phyloP scores from a whole-genome alignment of 2,888 invertebrate genomes.

The Acrobasis suavella region DNA sequence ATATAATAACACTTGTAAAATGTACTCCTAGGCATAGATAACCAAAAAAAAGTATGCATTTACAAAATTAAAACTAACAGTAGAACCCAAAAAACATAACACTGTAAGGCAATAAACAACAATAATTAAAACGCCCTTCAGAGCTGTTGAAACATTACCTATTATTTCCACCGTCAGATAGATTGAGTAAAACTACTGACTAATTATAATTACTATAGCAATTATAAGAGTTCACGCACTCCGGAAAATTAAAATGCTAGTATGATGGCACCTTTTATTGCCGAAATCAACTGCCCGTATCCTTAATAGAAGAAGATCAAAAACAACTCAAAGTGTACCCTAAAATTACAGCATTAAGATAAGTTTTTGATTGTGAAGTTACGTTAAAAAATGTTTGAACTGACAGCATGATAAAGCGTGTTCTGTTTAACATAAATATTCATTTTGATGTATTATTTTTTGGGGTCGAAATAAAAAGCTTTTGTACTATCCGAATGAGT shows the following conservation, averaged over 20 bases:
- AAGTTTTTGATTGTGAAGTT: neutral
- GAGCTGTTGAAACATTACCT: conserved; percentile 23
- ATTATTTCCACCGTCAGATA: conserved; percentile 9
- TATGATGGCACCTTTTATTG: conserved; percentile 34
- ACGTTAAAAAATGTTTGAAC: neutral
- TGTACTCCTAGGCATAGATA: no score
- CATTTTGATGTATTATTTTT: conserved; percentile 36
- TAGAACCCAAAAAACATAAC: conserved; percentile 3
- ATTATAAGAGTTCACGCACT: conserved; percentile 51
- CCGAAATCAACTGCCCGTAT: conserved; percentile 21
- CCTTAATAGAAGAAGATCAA: neutral
- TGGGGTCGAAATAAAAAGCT: conserved; percentile 32
- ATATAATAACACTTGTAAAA: no score
- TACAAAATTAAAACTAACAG: neutral
- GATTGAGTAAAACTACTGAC: conserved; percentile 30
- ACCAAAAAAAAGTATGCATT: no score
- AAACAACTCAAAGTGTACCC: neutral
- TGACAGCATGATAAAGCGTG: conserved; percentile 30
- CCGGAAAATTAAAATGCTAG: conserved; percentile 45
- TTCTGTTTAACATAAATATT: conserved; percentile 35
- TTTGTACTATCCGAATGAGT: conserved; percentile 32
- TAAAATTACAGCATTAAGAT: neutral
- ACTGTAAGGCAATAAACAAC: conserved; percentile 17
- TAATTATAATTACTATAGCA: conserved; percentile 55
- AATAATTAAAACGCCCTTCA: conserved; percentile 18